Evolutionary conservation across 2,888 invertebrate genomes (phyloP).

Genomic region (Auanema freiburgensis): DNA sequence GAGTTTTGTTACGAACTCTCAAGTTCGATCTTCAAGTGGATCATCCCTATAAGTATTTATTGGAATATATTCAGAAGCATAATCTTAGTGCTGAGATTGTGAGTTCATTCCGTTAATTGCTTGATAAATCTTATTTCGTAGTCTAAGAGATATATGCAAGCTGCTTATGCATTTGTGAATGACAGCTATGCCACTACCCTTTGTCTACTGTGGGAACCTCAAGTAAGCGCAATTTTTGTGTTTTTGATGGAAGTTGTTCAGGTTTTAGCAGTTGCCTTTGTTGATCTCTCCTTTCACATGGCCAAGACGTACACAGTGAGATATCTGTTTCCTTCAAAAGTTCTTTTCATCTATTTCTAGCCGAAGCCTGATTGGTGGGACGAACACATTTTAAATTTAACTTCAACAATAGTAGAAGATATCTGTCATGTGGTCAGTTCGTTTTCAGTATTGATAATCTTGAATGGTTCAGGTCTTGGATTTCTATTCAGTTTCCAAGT

Average conservation of each 20-base stretch:
- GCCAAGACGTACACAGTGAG: conserved; percentile 87
- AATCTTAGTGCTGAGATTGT: conserved; percentile 4
- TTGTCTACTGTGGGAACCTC: conserved; percentile 97
- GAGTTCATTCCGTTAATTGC: background rate
- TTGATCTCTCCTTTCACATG: conserved; percentile 92
- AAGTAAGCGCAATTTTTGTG: conserved; percentile 66
- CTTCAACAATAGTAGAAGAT: conserved; percentile 85
- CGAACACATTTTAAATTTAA: conserved; percentile 91
- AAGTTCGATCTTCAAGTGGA: conserved; percentile 97
- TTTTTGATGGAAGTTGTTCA: conserved; percentile 17
- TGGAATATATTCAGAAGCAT: conserved; percentile 82
- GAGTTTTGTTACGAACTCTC: conserved; percentile 92
- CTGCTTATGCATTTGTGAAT: conserved; percentile 99
- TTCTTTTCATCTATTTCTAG: background rate
- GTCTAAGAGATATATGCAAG: conserved; percentile 79
- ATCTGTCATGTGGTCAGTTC: conserved; percentile 43
- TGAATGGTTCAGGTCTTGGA: conserved; percentile 17
- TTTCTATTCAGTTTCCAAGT: conserved; percentile 10
- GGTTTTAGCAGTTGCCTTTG: conserved; percentile 87
- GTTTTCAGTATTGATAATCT: background rate
- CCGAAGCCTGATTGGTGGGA: conserved; percentile 82
- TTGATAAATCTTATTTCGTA: conserved; percentile 9
- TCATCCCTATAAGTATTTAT: conserved; percentile 89
- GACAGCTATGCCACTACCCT: conserved; percentile 95
- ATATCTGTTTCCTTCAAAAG: conserved; percentile 72